phyloP scores from a whole-genome alignment of 1,140 invertebrate species.

The Atta colombica region DNA sequence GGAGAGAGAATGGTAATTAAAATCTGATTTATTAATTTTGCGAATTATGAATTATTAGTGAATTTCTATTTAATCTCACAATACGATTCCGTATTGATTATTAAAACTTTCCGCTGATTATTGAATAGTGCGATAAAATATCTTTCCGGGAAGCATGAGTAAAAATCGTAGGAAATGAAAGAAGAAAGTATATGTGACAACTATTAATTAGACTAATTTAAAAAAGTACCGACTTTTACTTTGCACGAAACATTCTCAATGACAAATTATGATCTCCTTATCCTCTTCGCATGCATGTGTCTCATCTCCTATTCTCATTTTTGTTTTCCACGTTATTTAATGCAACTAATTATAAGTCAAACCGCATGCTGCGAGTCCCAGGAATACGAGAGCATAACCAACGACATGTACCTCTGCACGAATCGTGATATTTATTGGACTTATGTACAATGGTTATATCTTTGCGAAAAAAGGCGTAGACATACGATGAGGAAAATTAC shows the following conservation, averaged over 20 bases:
- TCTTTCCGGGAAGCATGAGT: not conserved
- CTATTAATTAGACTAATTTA: constrained; percentile 15
- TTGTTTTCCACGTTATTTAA: constrained; percentile 14
- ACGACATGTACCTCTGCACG: not conserved
- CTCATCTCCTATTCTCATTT: not conserved
- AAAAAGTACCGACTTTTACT: constrained; percentile 31
- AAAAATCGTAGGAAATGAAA: not conserved
- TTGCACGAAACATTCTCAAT: not conserved
- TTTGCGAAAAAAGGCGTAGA: not conserved
- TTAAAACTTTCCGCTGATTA: not conserved
- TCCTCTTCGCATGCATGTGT: too few relatives aligned
- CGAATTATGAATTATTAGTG: not conserved
- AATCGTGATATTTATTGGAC: constrained; percentile 4
- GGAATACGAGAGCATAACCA: not conserved
- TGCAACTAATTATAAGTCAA: constrained; percentile 32
- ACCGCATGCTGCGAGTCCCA: not conserved
- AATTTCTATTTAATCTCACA: not conserved
- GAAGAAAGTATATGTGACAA: constrained; percentile 1
- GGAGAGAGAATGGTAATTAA: not conserved
- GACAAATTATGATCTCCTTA: not conserved
- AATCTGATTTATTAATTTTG: constrained; percentile 13
- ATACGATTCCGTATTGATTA: not conserved
- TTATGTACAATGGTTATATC: constrained; percentile 3
- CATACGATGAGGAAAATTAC: not conserved
- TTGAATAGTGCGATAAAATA: not conserved